Conservation (phyloP, 2,797 vertebrate species). For the Chiloscyllium punctatum region DNA sequence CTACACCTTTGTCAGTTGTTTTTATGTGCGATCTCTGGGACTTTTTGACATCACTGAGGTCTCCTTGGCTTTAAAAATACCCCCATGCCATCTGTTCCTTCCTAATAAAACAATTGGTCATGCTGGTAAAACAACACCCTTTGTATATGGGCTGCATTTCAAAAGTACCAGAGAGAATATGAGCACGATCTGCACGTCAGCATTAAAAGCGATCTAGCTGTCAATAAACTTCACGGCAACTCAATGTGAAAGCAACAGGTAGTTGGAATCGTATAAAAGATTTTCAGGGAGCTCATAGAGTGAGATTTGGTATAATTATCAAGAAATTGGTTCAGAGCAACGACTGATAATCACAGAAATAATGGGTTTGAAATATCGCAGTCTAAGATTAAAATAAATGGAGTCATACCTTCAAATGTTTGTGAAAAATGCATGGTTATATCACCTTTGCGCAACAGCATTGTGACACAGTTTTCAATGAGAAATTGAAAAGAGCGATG, state of each 20-base stretch:
- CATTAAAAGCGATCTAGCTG: background rate
- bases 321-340: background rate
- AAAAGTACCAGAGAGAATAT: background rate
- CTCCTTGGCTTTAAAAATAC: background rate
- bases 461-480: no score
- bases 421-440: background rate
- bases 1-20: background rate
- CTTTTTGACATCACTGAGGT: background rate
- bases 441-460: background rate
- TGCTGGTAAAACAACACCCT: background rate
- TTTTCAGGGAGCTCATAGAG: background rate
- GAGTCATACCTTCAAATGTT: background rate
- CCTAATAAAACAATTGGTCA: background rate
- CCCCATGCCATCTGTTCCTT: background rate
- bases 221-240: background rate
- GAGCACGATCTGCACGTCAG: background rate
- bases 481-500: no score
- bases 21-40: background rate
- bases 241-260: background rate
- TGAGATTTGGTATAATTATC: background rate
- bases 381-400: background rate
- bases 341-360: background rate
- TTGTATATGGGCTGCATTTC: background rate
- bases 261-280: background rate
- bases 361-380: background rate